Evolutionary conservation across 2,113 vertebrate species (phyloP).

Genomic region (Otolemur garnettii): DNA sequence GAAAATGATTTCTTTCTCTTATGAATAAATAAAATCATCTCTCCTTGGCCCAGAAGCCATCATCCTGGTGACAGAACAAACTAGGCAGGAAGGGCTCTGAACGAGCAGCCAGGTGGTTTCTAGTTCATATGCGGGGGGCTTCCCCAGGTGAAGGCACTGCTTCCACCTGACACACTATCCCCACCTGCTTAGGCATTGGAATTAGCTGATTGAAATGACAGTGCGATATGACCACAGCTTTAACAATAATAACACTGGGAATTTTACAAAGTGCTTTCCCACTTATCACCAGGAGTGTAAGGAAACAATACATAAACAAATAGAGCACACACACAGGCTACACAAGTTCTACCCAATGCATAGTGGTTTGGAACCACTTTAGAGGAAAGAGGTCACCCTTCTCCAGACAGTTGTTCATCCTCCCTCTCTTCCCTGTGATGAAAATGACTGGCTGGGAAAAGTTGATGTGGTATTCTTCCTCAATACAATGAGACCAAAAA

Average conservation of each 20-base stretch:
- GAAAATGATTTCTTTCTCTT: neutral
- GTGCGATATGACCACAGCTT: neutral
- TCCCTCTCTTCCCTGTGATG: rapidly evolving
- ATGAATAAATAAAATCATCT: rapidly evolving
- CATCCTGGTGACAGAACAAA: neutral
- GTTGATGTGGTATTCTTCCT: rapidly evolving
- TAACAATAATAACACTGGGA: rapidly evolving
- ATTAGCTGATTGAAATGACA: neutral
- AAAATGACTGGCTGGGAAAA: neutral
- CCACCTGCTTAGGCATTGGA: rapidly evolving
- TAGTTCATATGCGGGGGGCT: rapidly evolving
- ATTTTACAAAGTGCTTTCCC: neutral
- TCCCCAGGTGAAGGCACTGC: rapidly evolving
- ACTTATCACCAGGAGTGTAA: neutral
- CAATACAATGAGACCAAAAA: neutral
- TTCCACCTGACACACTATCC: neutral
- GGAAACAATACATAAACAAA: neutral
- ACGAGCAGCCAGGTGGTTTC: neutral
- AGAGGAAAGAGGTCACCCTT: neutral
- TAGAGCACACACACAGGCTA: rapidly evolving
- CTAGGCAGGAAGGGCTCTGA: neutral
- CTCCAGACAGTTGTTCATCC: rapidly evolving
- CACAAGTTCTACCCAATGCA: rapidly evolving
- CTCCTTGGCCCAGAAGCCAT: neutral
- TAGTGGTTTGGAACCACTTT: rapidly evolving